These are phyloP conservation scores for Camelus dromedarius DNA, from an alignment of 2,113 vertebrate genomes.

Conservation along the genomic window DNA sequence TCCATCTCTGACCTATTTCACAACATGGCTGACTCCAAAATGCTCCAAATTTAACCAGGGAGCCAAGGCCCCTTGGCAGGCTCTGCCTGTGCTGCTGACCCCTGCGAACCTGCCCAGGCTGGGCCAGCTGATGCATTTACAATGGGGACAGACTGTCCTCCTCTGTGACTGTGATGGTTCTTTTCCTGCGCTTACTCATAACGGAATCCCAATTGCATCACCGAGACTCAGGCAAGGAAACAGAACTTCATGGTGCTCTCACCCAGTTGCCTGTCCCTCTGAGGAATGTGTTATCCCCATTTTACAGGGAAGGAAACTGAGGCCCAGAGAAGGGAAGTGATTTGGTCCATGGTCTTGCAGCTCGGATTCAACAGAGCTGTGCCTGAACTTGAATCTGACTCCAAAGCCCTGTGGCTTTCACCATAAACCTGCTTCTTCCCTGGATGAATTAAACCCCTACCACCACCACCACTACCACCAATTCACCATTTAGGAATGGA, in stretches of 20 bases:
- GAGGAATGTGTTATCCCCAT: not conserved
- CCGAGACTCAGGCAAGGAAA: constrained; percentile 33
- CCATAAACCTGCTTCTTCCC: not conserved
- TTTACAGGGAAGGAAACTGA: constrained; percentile 55
- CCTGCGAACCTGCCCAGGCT: not conserved
- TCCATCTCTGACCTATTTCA: not conserved
- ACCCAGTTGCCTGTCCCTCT: not conserved
- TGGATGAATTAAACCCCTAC: not conserved
- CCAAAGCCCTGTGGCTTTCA: not conserved
- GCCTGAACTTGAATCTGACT: not conserved
- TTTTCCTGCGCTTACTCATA: constrained; percentile 63
- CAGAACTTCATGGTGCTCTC: not conserved
- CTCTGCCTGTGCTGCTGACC: rapidly evolving
- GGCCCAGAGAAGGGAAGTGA: not conserved
- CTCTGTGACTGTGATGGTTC: not conserved
- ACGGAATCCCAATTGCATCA: constrained; percentile 35
- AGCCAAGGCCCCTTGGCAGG: not conserved
- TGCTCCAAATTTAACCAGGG: not conserved
- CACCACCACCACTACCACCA: not conserved
- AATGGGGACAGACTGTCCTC: rapidly evolving
- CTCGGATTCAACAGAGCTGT: not conserved
- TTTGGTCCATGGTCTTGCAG: not conserved
- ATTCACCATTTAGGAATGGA: not conserved
- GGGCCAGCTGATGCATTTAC: not conserved
- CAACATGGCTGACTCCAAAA: not conserved